Conservation (phyloP, 2,797 vertebrate genomes). For the Scomberomorus guttatus region DNA sequence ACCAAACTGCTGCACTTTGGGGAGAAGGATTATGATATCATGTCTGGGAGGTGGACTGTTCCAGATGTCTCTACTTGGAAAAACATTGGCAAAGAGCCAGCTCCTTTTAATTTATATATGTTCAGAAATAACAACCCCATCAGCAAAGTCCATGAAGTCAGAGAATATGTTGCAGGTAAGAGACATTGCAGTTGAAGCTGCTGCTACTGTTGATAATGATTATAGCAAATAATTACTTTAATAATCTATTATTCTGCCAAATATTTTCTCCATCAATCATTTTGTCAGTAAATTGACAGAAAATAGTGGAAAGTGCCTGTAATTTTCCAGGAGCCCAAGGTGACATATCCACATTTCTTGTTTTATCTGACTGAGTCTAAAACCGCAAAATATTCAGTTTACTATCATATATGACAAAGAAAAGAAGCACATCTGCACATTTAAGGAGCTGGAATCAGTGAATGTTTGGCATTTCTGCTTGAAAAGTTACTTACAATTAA, state of each 20-base stretch:
- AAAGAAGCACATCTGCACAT: too few relatives aligned
- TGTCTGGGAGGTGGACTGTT: constrained; percentile 96
- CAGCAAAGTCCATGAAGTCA: constrained; percentile 96
- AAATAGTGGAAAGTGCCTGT: background rate
- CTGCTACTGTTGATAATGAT: background rate
- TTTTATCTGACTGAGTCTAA: too few relatives aligned
- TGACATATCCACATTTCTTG: too few relatives aligned
- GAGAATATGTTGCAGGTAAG: constrained; percentile 97
- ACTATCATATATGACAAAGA: too few relatives aligned
- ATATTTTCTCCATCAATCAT: background rate
- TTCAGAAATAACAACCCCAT: constrained; percentile 99
- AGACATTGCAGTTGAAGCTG: background rate
- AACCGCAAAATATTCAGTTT: too few relatives aligned
- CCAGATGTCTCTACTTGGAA: constrained; percentile 96
- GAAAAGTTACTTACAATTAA: too few relatives aligned
- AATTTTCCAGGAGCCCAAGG: too few relatives aligned
- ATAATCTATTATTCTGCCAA: too few relatives aligned
- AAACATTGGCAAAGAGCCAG: constrained; percentile 91
- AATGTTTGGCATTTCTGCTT: too few relatives aligned
- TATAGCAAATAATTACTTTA: background rate
- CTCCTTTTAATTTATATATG: constrained; percentile 98
- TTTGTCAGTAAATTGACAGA: background rate
- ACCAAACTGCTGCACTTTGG: constrained; percentile 98
- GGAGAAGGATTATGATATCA: constrained; percentile 96
- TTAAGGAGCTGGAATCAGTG: too few relatives aligned